Base-by-base conservation (phyloP, 2,888 invertebrate species). In the Unio delphinus region DNA sequence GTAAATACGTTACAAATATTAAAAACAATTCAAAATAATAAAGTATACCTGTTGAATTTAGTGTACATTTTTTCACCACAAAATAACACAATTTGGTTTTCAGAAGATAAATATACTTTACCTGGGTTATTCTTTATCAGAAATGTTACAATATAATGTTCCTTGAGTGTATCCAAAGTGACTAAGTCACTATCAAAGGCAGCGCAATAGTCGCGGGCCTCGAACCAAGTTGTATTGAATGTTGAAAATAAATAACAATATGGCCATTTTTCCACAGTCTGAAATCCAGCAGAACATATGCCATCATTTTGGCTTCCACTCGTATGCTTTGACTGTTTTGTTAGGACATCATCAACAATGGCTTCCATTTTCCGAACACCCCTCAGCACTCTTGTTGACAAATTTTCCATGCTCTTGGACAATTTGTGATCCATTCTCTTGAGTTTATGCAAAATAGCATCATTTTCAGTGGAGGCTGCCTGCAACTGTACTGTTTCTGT, bases 141-240 rank as follows among this genome's bases (percentile, higher is more conserved):
- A 68, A 82, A 85, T 28, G 85, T 80, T 54, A 87, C 65, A 28
- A 87, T 73, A 68, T 81, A 83, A 63, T 86, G 83, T 74, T 86
- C 87, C 71, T 83, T 83, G 30, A 83, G 66, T 8, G 86, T 79
- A 61, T 80, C 81, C 61, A 87, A 70, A 30, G 83, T 74, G 8
- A 86, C 80, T 30, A 87, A 78, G 61, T 86, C 80, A 67, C 86
- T 83, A 23, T 83, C 85, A 34, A 86, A 74, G 8, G 86, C 86
- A 23, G 74, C 63, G 75, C 88, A 88, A 74, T 81, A 86, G 59
- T 86, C 85, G 30, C 82, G 71, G 6, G 87, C 87, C 65, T 86
- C 82, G 63, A 83, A 83, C 88, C 87, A 87, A 8, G 83, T 80
- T 1, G 83, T 76, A 67, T 86, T 85, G 68, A 87, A 86, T 17